phyloP scores from a whole-genome alignment of 2,888 invertebrate species.

The Fragum whitleyi region DNA sequence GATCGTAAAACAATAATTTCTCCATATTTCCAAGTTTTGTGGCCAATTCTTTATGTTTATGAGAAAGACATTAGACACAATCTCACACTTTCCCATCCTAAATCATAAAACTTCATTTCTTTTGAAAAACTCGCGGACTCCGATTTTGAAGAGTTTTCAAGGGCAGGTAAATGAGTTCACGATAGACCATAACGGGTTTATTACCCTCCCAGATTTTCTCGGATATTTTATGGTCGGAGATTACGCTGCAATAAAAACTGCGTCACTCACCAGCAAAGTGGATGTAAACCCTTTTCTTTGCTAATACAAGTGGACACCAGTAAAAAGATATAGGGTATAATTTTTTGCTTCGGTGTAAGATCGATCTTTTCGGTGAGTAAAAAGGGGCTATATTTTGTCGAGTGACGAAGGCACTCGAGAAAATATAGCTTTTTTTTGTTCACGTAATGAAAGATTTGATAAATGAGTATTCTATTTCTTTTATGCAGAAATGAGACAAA shows the following conservation, averaged over 20 bases:
- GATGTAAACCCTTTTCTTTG: conserved; percentile 2
- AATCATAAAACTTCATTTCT: conserved; percentile 57
- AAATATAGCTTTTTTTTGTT: too few species aligned
- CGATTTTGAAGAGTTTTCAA: conserved; percentile 61
- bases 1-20: conserved; percentile 7
- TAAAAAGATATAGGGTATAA: too few species aligned
- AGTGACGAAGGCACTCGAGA: too few species aligned
- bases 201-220: conserved; percentile 54
- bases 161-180: conserved; percentile 64
- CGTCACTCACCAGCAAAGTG: conserved; percentile 32
- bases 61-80: conserved; percentile 11
- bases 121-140: conserved; percentile 59
- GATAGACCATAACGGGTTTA: conserved; percentile 60
- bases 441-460: too few species aligned
- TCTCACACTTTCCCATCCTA: conserved; percentile 41
- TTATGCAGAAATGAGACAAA: too few species aligned
- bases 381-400: too few species aligned
- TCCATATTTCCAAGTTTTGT: not conserved
- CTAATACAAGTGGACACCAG: too few species aligned
- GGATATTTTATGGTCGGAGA: conserved; percentile 57
- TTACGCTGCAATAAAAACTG: conserved; percentile 58
- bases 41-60: not conserved
- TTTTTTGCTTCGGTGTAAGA: too few species aligned
- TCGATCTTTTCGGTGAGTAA: too few species aligned
- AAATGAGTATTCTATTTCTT: too few species aligned